phyloP scores from a whole-genome alignment of 1,140 invertebrate species.

The Neotoxoptera formosana region DNA sequence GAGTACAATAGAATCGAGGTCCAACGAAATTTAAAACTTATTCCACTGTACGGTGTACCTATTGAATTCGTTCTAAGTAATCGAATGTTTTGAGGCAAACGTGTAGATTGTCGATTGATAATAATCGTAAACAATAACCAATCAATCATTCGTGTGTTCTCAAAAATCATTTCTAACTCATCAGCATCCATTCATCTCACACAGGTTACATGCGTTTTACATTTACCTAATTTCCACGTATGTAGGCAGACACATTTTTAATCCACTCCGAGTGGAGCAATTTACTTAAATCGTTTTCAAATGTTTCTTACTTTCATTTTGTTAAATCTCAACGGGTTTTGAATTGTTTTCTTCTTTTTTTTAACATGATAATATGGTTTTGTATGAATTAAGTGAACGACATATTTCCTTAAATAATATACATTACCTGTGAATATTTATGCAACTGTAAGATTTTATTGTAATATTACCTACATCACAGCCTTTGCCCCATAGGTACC shows the following conservation, averaged over 20 bases:
- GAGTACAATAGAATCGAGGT: conserved; percentile 11
- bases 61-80: conserved; percentile 24
- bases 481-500: not conserved
- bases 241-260: not conserved
- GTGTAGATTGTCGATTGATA: not conserved
- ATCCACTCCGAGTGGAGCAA: not conserved
- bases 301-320: not conserved
- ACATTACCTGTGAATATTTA: not conserved
- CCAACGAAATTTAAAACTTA: not conserved
- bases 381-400: not conserved
- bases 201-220: not conserved
- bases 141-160: not conserved
- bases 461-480: not conserved
- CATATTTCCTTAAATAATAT: not conserved
- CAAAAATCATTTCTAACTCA: not conserved
- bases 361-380: not conserved
- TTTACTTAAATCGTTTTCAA: not conserved
- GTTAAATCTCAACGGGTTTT: not conserved
- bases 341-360: not conserved
- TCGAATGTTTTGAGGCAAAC: not conserved
- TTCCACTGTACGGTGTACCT: not conserved
- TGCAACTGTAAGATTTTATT: not conserved
- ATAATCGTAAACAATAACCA: not conserved
- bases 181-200: not conserved
- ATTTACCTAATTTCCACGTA: not conserved